Evolutionary conservation across 2,797 vertebrate species (phyloP), one percentile per base, ranked within the genome.

Genomic region (Cossypha niveicapilla): DNA sequence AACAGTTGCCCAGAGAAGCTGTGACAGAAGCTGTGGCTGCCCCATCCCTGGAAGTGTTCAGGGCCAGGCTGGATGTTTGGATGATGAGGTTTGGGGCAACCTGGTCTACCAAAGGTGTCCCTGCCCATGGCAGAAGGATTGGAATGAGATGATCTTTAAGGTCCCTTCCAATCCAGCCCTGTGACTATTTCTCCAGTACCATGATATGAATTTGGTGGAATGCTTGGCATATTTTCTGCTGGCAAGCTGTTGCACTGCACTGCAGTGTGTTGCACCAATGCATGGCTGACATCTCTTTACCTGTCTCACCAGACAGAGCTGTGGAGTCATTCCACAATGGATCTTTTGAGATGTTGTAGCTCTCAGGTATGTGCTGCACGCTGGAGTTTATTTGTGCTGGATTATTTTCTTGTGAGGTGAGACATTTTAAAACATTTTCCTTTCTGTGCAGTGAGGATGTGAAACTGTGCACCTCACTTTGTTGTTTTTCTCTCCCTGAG

Each of bases 121-220:
- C 35, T 54, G n/a, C 28, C 16, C 12, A 6, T 75, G 35, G 54
- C n/a, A 75, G 27, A 23, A 23, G 8, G 13, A 4, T 12, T 75
- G 27, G 19, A 44, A 48, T 0, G 2, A 37, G 9, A 10, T 21
- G 11, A 37, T 32, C 13, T 21, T 42, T 18, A 41, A 35, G 9
- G 10, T 61, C 18, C 25, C 15, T 51, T 67, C 15, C 27, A 61
- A 2, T 27, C 18, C 48, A 68, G 5, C 62, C 56, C 41, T 56
- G 0, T 81, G 25, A 21, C 3, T 12, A 0, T 60, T 92, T 77
- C 68, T 73, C 18, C 8, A 21, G 1, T 54, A 9, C 11, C 10
- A 9, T 35, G 21, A 17, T 35, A 42, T 3, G 18, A 41, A 32
- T 62, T 54, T 35, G 47, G 35, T 44, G 30, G 30, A 24, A 17